Evolutionary conservation across 2,113 vertebrate genomes (phyloP).

Genomic region (Stegastes partitus): DNA sequence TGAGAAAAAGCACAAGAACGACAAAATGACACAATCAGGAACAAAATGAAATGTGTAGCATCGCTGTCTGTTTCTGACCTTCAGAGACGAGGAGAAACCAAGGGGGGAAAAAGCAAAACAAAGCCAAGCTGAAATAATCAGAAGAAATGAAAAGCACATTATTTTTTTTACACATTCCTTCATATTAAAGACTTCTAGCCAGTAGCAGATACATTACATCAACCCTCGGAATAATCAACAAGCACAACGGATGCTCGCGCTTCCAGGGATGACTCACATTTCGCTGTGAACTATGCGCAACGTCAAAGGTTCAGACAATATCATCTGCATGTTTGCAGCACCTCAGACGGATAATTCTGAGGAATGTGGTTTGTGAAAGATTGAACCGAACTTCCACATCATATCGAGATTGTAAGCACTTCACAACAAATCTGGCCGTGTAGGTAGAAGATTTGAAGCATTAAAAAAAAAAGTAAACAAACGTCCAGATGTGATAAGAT

Average conservation of each 20-base stretch:
- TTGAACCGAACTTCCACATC: slow-evolving; percentile 3
- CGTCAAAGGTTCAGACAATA: slow-evolving; percentile 7
- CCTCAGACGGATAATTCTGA: background rate
- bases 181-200: slow-evolving; percentile 46
- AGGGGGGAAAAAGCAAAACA: slow-evolving; percentile 22
- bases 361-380: slow-evolving; percentile 2
- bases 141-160: slow-evolving; percentile 25
- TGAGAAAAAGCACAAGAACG: slow-evolving; percentile 17
- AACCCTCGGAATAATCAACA: slow-evolving; percentile 11
- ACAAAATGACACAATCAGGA: background rate
- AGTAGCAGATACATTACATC: slow-evolving; percentile 16
- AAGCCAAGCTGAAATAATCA: slow-evolving; percentile 26
- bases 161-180: slow-evolving; percentile 67
- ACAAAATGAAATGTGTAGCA: slow-evolving; percentile 18
- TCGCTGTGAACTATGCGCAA: background rate
- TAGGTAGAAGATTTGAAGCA: background rate
- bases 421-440: slow-evolving; percentile 2
- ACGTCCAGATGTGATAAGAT: slow-evolving; percentile 3
- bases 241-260: background rate
- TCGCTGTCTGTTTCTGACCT: slow-evolving; percentile 10
- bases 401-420: background rate
- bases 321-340: slow-evolving; percentile 17
- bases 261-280: slow-evolving; percentile 15
- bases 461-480: slow-evolving; percentile 10
- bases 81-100: slow-evolving; percentile 17